Evolutionary conservation across 2,113 vertebrate species (phyloP), one percentile per base, ranked within the genome.

Genomic region (Naja naja): DNA sequence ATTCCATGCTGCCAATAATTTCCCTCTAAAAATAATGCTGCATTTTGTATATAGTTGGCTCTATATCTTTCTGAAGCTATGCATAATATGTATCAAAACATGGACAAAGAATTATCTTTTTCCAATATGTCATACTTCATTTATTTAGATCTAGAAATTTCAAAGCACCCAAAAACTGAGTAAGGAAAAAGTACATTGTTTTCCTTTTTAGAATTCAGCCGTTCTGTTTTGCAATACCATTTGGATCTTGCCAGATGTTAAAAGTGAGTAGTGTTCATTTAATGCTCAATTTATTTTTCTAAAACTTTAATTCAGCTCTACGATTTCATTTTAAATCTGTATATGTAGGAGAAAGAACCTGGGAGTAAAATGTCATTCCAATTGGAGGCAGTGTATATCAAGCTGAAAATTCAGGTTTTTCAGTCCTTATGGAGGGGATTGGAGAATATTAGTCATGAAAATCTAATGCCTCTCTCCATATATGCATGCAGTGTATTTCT

Each of bases 1-100:
- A 55, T 94, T 94, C 94, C 93, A 95, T 93, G 93, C 94, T 96
- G 94, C 94, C 93, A 92, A 43, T 93, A 88, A 94, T 95, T 95
- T 95, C 89, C 43, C 95, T 85, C 18, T 87, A 54, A 94, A 95
- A 93, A 94, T 95, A 4, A 55, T 85, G 90, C 49, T 91, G 92
- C 95, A 0, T 92, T 93, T 90, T 54, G 94, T 91, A 94, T 92
- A 34, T 54, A 30, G 64, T 94, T 95, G 94, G 96, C 89, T 97
- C 58, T 89, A 69, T 88, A 85, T 89, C 16, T 88, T 53, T 34
- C 27, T 90, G 89, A 49, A 39, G 45, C 89, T 74, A 23, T 43
- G 54, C 54, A 58, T 56, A 43, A 11, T 58, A 39, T 88, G 22
- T 52, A 30, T 90, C 56, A 47, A 74, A 11, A 69, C n/a, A 22